Conservation (phyloP, 2,113 vertebrate species). For the Bothrops jararaca region DNA sequence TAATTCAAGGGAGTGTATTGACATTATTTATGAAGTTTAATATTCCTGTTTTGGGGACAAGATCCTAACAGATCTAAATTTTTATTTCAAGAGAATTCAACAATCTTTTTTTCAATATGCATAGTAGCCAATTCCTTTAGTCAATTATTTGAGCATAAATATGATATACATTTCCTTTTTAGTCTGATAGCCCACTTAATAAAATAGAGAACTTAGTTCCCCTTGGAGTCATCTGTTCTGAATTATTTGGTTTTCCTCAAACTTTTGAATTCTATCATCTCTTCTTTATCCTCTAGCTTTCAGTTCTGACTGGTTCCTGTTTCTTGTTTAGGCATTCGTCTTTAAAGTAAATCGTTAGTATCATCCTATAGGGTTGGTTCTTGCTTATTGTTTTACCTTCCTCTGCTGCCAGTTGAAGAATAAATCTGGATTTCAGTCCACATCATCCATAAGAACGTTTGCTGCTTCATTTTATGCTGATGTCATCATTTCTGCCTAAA, state of each 20-base stretch:
- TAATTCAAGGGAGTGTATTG: background rate
- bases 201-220: background rate
- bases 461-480: background rate
- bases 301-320: background rate
- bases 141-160: background rate
- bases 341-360: background rate
- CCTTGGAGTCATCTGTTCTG: background rate
- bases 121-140: background rate
- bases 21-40: background rate
- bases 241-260: background rate
- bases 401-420: background rate
- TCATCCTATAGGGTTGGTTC: background rate
- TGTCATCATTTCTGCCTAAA: background rate
- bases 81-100: background rate
- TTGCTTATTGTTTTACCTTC: background rate
- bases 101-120: background rate
- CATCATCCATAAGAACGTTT: background rate
- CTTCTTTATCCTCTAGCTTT: background rate
- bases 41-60: background rate
- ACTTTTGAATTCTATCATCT: background rate
- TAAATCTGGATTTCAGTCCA: background rate
- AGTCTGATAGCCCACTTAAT: background rate
- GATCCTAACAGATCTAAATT: background rate
- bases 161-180: background rate
- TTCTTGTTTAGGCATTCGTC: background rate